A percentile compares a stretch with the other conserved stretches of the same genome.
phyloP scores from a whole-genome alignment of 2,113 vertebrate species.

The Corythornis vintsioides region DNA sequence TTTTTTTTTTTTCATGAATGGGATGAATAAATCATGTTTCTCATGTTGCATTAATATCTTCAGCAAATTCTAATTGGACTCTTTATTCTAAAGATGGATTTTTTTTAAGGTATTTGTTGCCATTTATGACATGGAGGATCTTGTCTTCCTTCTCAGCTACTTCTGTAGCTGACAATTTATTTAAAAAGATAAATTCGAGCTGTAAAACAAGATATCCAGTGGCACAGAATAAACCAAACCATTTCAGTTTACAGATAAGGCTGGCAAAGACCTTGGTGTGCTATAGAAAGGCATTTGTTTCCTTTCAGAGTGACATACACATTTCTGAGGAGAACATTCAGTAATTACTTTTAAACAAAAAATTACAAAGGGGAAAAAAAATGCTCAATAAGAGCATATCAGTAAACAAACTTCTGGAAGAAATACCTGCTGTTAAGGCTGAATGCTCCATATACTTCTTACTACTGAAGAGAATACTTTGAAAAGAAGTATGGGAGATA shows the following conservation, averaged over 20 bases:
- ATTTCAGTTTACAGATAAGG: background rate
- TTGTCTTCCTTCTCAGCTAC: background rate
- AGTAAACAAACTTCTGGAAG: background rate
- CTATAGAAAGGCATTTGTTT: background rate
- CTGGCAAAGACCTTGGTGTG: background rate
- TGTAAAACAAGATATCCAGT: background rate
- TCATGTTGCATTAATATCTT: background rate
- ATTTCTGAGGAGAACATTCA: background rate
- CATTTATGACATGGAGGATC: background rate
- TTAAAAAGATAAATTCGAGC: background rate
- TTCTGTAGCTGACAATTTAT: background rate
- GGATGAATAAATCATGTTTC: background rate
- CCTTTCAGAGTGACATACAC: background rate
- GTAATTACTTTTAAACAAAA: background rate
- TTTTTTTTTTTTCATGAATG: background rate
- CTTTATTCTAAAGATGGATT: background rate
- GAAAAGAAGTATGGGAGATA: background rate
- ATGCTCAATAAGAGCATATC: background rate
- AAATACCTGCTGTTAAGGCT: background rate
- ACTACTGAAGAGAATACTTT: background rate
- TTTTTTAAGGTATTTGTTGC: rapidly evolving
- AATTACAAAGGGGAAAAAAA: background rate
- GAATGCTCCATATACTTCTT: background rate
- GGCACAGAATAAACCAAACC: background rate
- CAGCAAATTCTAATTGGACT: background rate